Conservation (phyloP, 2,113 vertebrate genomes). For the Cygnus atratus region DNA sequence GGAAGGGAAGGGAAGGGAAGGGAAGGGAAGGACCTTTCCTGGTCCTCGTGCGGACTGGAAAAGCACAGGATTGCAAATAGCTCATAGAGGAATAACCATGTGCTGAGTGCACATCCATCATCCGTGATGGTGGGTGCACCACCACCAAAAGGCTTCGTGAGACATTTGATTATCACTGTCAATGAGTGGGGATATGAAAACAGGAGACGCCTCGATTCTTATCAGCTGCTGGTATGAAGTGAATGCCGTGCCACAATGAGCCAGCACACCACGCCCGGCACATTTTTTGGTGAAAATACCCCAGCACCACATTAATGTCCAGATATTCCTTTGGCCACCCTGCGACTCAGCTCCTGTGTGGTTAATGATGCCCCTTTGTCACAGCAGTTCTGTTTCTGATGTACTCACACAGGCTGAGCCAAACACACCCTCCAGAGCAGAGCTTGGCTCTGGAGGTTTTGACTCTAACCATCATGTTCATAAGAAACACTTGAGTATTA, state of each 20-base stretch:
- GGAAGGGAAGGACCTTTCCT: not conserved
- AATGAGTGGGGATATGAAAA: not conserved
- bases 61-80: not conserved
- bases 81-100: not conserved
- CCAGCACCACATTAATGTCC: not conserved
- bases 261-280: not conserved
- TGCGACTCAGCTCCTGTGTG: not conserved
- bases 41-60: not conserved
- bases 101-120: not conserved
- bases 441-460: not conserved
- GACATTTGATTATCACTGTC: not conserved
- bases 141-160: not conserved
- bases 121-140: not conserved
- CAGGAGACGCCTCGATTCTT: not conserved
- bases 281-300: accelerated
- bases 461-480: not conserved
- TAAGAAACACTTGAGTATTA: not conserved
- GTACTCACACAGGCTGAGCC: not conserved
- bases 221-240: not conserved
- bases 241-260: not conserved
- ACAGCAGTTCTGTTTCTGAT: not conserved
- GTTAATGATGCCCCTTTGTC: not conserved
- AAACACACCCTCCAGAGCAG: not conserved
- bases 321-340: not conserved
- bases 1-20: not conserved